Evolutionary conservation across 2,113 vertebrate species (phyloP).

Genomic region (Protobothrops mucrosquamatus): DNA sequence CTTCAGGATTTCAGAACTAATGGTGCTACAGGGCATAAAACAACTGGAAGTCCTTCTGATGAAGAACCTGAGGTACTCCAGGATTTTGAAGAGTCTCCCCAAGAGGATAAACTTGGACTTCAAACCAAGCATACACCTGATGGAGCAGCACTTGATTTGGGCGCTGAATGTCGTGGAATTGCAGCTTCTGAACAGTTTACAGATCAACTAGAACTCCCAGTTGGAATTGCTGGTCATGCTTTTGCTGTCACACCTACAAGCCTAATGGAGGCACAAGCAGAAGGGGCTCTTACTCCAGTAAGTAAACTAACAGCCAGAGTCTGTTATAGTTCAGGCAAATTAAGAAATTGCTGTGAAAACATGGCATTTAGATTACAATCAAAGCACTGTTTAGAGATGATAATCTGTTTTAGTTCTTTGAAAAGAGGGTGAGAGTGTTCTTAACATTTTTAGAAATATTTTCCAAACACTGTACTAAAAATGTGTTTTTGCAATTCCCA

Average conservation of each 20-base stretch:
- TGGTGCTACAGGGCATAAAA: slow-evolving; percentile 79
- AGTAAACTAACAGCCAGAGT: slow-evolving; percentile 58
- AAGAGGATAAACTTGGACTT: slow-evolving; percentile 71
- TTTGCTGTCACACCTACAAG: slow-evolving; percentile 86
- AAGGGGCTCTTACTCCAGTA: slow-evolving; percentile 92
- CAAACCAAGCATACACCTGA: slow-evolving; percentile 62
- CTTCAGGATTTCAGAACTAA: slow-evolving; percentile 78
- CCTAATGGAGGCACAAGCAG: slow-evolving; percentile 89
- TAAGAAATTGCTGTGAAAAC: slow-evolving; percentile 15
- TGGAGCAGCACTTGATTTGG: slow-evolving; percentile 60
- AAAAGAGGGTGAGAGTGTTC: background rate
- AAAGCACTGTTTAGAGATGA: background rate
- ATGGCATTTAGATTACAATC: background rate
- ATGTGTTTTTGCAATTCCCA: background rate
- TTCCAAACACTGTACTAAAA: background rate
- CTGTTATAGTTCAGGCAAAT: slow-evolving; percentile 4
- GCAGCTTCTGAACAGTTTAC: slow-evolving; percentile 68
- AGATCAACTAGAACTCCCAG: slow-evolving; percentile 82
- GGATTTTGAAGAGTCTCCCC: slow-evolving; percentile 74
- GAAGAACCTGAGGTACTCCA: slow-evolving; percentile 89
- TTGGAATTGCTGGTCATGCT: slow-evolving; percentile 73
- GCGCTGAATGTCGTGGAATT: slow-evolving; percentile 55
- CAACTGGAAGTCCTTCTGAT: slow-evolving; percentile 84
- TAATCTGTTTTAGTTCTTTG: background rate
- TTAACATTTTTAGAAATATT: slow-evolving; percentile 10